These are phyloP conservation scores for Leucoptera coffeella DNA, from an alignment of 2,888 invertebrate genomes.

Conservation along the genomic window DNA sequence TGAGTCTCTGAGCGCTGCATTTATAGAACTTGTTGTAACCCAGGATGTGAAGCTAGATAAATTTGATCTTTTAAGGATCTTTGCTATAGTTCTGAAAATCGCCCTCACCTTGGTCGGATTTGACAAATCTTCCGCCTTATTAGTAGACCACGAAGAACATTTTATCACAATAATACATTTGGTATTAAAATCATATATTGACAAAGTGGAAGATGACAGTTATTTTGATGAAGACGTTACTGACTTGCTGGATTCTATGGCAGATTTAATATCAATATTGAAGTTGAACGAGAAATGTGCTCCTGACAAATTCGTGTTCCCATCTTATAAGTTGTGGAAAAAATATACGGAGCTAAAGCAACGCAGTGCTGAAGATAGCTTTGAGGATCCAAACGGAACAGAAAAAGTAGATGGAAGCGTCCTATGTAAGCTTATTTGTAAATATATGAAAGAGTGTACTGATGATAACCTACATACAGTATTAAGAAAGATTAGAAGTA, in stretches of 20 bases:
- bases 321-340: too few relatives aligned
- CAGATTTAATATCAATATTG: too few relatives aligned
- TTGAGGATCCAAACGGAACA: too few relatives aligned
- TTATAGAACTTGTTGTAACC: conserved; percentile 20
- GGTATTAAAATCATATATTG: conserved; percentile 26
- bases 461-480: conserved; percentile 17
- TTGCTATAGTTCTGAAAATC: conserved; percentile 27
- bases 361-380: too few relatives aligned
- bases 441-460: conserved; percentile 23
- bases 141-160: conserved; percentile 14
- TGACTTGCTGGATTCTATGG: too few relatives aligned
- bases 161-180: conserved; percentile 18
- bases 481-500: too few relatives aligned
- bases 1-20: conserved; percentile 19
- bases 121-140: conserved; percentile 23
- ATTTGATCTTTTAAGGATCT: conserved; percentile 26
- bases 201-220: too few relatives aligned
- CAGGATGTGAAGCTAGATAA: conserved; percentile 17
- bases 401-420: conserved; percentile 19
- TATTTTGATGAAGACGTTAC: too few relatives aligned
- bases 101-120: conserved; percentile 25
- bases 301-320: too few relatives aligned
- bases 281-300: too few relatives aligned
- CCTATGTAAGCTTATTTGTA: conserved; percentile 20
- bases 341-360: too few relatives aligned